These are phyloP conservation scores for Pseudomyrmex cubaensis DNA, from an alignment of 1,140 invertebrate species.

Conservation along the genomic window DNA sequence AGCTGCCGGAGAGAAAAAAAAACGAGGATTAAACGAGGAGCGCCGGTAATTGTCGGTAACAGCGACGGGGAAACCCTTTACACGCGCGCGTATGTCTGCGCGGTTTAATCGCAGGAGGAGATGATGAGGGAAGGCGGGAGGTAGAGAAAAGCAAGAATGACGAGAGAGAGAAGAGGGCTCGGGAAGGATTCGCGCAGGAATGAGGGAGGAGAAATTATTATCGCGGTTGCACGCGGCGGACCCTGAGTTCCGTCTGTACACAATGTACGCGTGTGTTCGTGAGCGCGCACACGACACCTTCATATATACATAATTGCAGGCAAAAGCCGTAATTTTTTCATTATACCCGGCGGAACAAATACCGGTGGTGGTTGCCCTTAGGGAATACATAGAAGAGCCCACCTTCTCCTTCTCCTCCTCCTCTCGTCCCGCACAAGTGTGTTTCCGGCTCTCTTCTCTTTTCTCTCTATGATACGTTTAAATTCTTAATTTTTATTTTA, in stretches of 20 bases:
- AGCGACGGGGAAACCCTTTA: conserved; percentile 35
- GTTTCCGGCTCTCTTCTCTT: not conserved
- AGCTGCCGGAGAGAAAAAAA: conserved; percentile 24
- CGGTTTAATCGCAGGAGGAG: conserved; percentile 64
- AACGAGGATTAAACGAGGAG: conserved; percentile 32
- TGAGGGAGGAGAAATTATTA: conserved; percentile 62
- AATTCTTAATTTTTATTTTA: conserved; percentile 20
- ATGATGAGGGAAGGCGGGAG: not conserved
- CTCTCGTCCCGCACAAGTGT: not conserved
- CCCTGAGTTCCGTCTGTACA: not conserved
- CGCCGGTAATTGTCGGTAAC: conserved; percentile 67
- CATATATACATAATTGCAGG: conserved; percentile 62
- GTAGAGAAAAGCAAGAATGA: not conserved
- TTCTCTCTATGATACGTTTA: not conserved
- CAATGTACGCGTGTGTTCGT: not conserved
- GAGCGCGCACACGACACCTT: conserved; percentile 19
- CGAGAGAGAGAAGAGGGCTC: not conserved
- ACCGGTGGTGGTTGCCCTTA: conserved; percentile 54
- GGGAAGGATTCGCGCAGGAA: conserved; percentile 26
- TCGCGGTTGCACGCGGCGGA: conserved; percentile 56
- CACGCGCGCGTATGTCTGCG: conserved; percentile 66
- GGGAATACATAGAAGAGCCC: not conserved
- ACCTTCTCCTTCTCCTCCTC: not conserved
- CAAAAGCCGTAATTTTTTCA: conserved; percentile 79
- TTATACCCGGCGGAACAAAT: conserved; percentile 77